Evolutionary conservation across 2,113 vertebrate species (phyloP).

Genomic region (Eulacestoma nigropectus): DNA sequence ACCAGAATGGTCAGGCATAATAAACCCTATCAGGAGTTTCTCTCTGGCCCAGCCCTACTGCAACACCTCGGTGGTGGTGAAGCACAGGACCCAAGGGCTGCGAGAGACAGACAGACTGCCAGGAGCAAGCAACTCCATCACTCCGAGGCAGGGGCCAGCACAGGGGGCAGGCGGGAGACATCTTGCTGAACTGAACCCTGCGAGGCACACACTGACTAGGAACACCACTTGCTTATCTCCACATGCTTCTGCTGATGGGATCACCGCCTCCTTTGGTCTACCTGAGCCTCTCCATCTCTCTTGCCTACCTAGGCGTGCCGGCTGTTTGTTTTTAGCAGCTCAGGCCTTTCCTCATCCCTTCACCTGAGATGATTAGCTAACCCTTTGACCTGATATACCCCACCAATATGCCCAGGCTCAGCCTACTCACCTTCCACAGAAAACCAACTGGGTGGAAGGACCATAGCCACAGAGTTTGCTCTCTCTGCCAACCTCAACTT

Average conservation of each 20-base stretch:
- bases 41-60: background rate
- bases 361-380: conserved; percentile 23
- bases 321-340: conserved; percentile 9
- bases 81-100: background rate
- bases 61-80: background rate
- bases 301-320: background rate
- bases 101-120: background rate
- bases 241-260: background rate
- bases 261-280: background rate
- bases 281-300: background rate
- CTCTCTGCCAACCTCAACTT: background rate
- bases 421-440: background rate
- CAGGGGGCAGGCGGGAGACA: background rate
- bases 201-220: background rate
- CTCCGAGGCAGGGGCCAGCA: background rate
- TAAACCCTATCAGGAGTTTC: background rate
- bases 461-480: background rate
- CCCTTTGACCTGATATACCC: conserved; percentile 4
- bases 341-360: background rate
- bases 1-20: background rate
- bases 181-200: background rate
- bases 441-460: background rate
- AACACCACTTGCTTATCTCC: background rate
- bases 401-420: background rate
- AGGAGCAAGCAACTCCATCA: accelerated